Percentiles rank a stretch among this genome's conserved stretches.
phyloP scores from a whole-genome alignment of 2,888 invertebrate species.

The Drosophila maculinotata region DNA sequence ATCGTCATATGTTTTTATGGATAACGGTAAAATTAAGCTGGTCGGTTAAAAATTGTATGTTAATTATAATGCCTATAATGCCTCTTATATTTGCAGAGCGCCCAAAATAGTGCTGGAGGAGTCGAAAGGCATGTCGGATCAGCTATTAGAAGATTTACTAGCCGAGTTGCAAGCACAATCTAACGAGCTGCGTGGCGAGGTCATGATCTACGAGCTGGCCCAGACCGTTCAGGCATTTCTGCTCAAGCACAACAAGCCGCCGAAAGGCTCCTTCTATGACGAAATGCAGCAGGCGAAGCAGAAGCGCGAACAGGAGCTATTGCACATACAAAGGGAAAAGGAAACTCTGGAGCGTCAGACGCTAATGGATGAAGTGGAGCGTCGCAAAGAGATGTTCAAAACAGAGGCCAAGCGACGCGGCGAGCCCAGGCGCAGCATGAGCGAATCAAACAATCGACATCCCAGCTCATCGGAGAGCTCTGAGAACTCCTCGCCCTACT shows the following conservation, averaged over 20 bases:
- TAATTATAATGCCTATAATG: too few relatives aligned
- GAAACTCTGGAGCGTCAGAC: constrained; percentile 90
- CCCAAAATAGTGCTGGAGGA: constrained; percentile 91
- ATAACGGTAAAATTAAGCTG: too few relatives aligned
- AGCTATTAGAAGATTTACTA: constrained; percentile 88
- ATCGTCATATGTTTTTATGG: too few relatives aligned
- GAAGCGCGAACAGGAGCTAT: constrained; percentile 88
- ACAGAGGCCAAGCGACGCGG: constrained; percentile 87
- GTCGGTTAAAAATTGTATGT: too few relatives aligned
- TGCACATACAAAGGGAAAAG: constrained; percentile 88
- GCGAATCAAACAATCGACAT: constrained; percentile 85
- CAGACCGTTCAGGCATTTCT: constrained; percentile 92
- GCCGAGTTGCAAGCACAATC: constrained; percentile 88
- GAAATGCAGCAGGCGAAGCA: constrained; percentile 93
- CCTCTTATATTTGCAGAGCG: constrained; percentile 85
- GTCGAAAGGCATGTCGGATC: constrained; percentile 91
- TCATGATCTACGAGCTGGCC: constrained; percentile 94
- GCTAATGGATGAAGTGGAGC: constrained; percentile 91
- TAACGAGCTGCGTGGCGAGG: constrained; percentile 89
- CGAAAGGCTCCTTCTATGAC: constrained; percentile 93
- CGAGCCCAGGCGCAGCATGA: constrained; percentile 86
- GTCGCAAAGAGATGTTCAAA: constrained; percentile 91
- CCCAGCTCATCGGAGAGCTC: constrained; percentile 87
- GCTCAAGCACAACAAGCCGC: constrained; percentile 92
- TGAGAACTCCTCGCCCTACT: constrained; percentile 85